Conservation (phyloP, 2,888 invertebrate species). For the Eurytoma adleriae region DNA sequence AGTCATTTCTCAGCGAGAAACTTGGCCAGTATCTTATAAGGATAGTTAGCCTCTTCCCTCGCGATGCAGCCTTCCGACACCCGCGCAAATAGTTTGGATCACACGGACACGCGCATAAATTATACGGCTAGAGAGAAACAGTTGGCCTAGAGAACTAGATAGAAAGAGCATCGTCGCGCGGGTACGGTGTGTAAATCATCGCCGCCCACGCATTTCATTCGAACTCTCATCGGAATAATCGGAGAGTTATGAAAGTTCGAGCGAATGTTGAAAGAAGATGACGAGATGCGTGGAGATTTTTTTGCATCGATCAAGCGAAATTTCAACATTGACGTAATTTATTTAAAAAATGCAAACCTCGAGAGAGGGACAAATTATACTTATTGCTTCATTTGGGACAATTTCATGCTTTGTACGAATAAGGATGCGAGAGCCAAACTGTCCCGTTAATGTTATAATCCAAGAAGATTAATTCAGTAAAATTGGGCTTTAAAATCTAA, state of each 20-base stretch:
- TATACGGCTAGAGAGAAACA: not conserved
- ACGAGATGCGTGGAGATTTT: not conserved
- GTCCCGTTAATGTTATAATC: too few relatives aligned
- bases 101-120: not conserved
- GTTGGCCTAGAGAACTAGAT: conserved; percentile 33
- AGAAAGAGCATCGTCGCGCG: conserved; percentile 5
- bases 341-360: too few relatives aligned
- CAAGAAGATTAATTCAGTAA: too few relatives aligned
- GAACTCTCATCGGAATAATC: conserved; percentile 25
- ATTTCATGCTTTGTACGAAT: not conserved
- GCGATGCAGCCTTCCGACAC: conserved; percentile 25
- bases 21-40: conserved; percentile 28
- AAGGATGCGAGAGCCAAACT: too few relatives aligned
- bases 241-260: conserved; percentile 25
- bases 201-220: conserved; percentile 19
- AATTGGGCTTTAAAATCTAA: too few relatives aligned
- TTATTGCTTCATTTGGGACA: not conserved
- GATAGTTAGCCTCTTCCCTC: not conserved
- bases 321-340: too few relatives aligned
- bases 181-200: conserved; percentile 14
- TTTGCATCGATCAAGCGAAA: too few relatives aligned
- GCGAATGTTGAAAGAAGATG: not conserved
- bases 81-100: conserved; percentile 9
- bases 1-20: not conserved
- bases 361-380: too few relatives aligned